Percentiles rank a stretch among this genome's conserved stretches.
Evolutionary conservation across 2,113 vertebrate species (phyloP).

Genomic region (Pseudolaguvia tuberculata): DNA sequence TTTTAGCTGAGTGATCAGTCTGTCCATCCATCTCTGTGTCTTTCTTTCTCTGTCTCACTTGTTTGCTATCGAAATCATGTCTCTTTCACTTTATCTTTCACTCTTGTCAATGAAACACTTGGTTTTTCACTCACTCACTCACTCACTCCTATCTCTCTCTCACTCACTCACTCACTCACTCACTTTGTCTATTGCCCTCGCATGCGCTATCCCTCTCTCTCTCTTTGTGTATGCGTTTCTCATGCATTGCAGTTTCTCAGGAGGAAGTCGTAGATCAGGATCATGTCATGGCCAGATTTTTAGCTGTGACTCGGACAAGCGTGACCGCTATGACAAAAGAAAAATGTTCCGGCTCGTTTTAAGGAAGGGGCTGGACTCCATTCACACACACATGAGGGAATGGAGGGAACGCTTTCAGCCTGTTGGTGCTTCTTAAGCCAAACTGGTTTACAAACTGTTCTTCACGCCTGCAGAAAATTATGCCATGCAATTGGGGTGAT

Average conservation of each 20-base stretch:
- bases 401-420: neutral
- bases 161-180: too few species aligned
- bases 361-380: neutral
- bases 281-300: conserved; percentile 37
- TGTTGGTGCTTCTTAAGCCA: neutral
- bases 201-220: conserved; percentile 4
- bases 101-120: too few species aligned
- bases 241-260: conserved; percentile 36
- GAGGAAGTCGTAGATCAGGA: conserved; percentile 65
- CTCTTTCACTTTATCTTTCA: neutral
- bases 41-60: neutral
- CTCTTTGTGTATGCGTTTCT: conserved; percentile 44
- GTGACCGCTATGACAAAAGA: conserved; percentile 30
- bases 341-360: neutral
- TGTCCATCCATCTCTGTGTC: neutral
- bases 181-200: neutral
- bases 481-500: neutral
- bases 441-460: neutral
- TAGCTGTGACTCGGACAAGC: conserved; percentile 23
- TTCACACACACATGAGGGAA: neutral
- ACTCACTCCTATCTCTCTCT: too few species aligned
- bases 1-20: conserved; percentile 37
- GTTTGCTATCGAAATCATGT: neutral
- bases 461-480: neutral
- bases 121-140: too few species aligned